These are phyloP conservation scores for Tragelaphus scriptus DNA, from an alignment of 2,113 vertebrate genomes.

Conservation along the genomic window DNA sequence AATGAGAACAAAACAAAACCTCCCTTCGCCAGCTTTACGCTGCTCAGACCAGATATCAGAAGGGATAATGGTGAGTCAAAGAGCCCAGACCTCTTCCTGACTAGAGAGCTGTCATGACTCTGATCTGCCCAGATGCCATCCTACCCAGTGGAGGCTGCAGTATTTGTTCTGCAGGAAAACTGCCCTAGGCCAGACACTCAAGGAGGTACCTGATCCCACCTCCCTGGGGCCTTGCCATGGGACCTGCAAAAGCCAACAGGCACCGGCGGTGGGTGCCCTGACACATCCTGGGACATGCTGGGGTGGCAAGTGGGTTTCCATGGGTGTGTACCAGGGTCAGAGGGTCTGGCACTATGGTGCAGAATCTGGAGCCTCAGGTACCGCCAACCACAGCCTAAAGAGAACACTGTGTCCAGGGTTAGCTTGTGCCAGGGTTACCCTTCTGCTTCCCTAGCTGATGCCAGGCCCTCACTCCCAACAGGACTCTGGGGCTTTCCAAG, in stretches of 20 bases:
- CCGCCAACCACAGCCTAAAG: background rate
- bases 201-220: background rate
- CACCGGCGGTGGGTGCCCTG: background rate
- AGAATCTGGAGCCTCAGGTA: background rate
- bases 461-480: background rate
- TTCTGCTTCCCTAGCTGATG: background rate
- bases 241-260: background rate
- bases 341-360: background rate
- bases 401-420: background rate
- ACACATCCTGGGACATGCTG: background rate
- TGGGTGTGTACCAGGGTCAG: background rate
- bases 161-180: background rate
- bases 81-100: background rate
- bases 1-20: background rate
- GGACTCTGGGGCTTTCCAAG: background rate
- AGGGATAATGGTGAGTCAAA: background rate
- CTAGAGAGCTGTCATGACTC: background rate
- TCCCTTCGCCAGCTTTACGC: background rate
- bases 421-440: background rate
- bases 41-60: background rate
- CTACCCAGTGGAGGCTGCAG: background rate
- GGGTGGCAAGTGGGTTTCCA: background rate
- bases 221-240: background rate
- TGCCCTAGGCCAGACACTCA: background rate
- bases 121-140: background rate